Evolutionary conservation across 1,140 invertebrate species (phyloP).

Genomic region (Leptinotarsa lineolata): DNA sequence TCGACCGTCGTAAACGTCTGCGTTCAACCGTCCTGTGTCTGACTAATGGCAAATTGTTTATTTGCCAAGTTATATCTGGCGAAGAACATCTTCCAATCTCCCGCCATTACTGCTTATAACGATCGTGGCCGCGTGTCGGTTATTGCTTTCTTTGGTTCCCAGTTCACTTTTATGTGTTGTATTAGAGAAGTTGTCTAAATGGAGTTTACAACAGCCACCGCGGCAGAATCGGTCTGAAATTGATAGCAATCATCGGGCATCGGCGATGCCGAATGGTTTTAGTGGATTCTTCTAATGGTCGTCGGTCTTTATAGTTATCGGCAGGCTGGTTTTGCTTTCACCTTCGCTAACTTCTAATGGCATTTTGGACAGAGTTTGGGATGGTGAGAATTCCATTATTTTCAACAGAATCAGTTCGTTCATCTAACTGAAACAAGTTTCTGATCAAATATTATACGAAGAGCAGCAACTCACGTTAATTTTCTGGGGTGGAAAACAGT

Average conservation of each 20-base stretch:
- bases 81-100: constrained; percentile 35
- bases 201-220: constrained; percentile 33
- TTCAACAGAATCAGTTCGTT: not conserved
- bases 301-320: constrained; percentile 10
- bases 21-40: constrained; percentile 15
- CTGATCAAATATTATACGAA: no score
- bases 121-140: constrained; percentile 42
- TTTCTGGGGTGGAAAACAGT: no score
- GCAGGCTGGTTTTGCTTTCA: not conserved
- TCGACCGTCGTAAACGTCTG: no score
- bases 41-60: constrained; percentile 49
- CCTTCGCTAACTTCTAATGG: not conserved
- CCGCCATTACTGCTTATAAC: constrained; percentile 42
- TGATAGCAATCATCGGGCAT: constrained; percentile 23
- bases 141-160: constrained; percentile 43
- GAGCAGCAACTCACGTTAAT: no score
- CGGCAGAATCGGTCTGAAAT: constrained; percentile 15
- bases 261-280: constrained; percentile 12
- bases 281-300: constrained; percentile 22
- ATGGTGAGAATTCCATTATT: not conserved
- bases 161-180: constrained; percentile 44
- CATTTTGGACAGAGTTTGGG: not conserved
- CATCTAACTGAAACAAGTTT: no score
- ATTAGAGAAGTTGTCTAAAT: constrained; percentile 44
- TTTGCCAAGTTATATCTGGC: constrained; percentile 41